Base-by-base conservation (phyloP, 53 echinoderm and acorn worm species). In the Echinometra lucunter region DNA sequence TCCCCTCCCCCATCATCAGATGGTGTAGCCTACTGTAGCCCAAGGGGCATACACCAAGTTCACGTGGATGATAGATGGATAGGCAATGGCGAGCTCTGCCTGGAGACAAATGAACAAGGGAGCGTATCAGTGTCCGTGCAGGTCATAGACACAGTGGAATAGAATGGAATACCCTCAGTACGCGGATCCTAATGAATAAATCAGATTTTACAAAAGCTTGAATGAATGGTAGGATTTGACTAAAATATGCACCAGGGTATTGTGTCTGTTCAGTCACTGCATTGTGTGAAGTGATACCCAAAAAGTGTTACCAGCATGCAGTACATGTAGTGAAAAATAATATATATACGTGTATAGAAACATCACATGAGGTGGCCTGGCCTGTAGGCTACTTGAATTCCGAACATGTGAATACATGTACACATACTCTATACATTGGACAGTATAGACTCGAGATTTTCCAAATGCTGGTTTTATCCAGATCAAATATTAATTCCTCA, bases 61-160 rank as follows among this genome's bases (percentile, higher is more conserved):
- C 78, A 78, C 78, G 42, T 42, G 7, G 78, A 78, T 78, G 78
- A 78, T 78, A 78, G 78, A 78, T 78, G 78, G 42, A 23, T 30
- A 40, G 28, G 38, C 78, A 18, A 0, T 6, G 78, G 38, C 78
- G 19, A 40, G 38, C 78, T 38, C n/a, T 17, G 23, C 78, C 78
- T 42, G 38, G 3, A 21, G 78, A 21, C 1, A 23, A 13, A 35
- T 30, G 32, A 34, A 3, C 35, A 15, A 34, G 16, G 12, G 72
- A 53, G 53, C 53, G 53, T 53, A 53, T 4, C 53, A 53, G 0
- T 53, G 53, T 53, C 0, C 53, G 13, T 2, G 53, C 42, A 42
- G 78, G 42, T 38, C 42, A 78, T 23, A 8, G 19, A 42, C 34
- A 42, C 18, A 21, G 42, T 42, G 78, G 78, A 42, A 78, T 78